A percentile compares a stretch with the other conserved stretches of the same genome.
phyloP scores from a whole-genome alignment of 2,797 vertebrate genomes.

The Betta splendens region DNA sequence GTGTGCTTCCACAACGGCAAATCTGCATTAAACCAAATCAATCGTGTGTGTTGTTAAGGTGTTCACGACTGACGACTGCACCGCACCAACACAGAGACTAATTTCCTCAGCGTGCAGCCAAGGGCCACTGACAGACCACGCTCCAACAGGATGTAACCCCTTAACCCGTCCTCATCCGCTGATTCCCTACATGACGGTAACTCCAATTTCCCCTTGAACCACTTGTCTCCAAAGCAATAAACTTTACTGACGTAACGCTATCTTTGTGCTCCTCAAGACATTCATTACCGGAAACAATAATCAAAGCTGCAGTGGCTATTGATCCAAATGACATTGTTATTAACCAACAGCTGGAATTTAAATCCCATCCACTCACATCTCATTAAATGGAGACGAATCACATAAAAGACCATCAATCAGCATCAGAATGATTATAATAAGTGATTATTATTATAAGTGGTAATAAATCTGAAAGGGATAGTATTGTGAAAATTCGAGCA shows the following conservation, averaged over 20 bases:
- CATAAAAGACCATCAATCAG: conserved; percentile 10
- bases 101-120: conserved; percentile 25
- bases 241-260: conserved; percentile 14
- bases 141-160: conserved; percentile 25
- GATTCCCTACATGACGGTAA: conserved; percentile 29
- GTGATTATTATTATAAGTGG: too few relatives aligned
- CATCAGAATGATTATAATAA: background rate
- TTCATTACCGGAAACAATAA: conserved; percentile 28
- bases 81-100: conserved; percentile 21
- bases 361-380: conserved; percentile 3
- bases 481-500: background rate
- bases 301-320: conserved; percentile 16
- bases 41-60: too few relatives aligned
- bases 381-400: conserved; percentile 1
- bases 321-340: conserved; percentile 22
- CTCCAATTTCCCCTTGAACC: conserved; percentile 35
- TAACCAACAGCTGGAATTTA: conserved; percentile 18
- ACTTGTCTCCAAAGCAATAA: conserved; percentile 27
- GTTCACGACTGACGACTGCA: too few relatives aligned
- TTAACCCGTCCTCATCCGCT: conserved; percentile 40
- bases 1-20: too few relatives aligned
- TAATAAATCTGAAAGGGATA: background rate
- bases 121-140: conserved; percentile 11
- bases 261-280: conserved; percentile 24
- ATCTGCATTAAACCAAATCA: too few relatives aligned